Conservation (phyloP, 2,888 invertebrate species). For the Cataglyphis albicans region DNA sequence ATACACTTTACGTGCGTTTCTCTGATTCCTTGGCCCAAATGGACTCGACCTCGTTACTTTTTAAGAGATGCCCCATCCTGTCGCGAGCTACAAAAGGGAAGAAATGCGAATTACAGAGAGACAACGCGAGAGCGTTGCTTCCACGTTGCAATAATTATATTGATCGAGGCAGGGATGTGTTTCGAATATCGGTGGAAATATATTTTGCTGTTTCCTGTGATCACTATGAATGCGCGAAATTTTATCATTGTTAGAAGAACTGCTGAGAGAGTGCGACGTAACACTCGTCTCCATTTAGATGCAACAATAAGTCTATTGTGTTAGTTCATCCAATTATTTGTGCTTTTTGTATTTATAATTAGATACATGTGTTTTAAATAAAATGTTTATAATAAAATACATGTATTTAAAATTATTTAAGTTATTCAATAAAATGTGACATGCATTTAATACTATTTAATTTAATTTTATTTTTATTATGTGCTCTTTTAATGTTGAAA, state of each 20-base stretch:
- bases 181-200: constrained; percentile 3
- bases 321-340: constrained; percentile 10
- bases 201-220: constrained; percentile 53
- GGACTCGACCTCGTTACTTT: constrained; percentile 68
- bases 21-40: constrained; percentile 49
- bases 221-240: constrained; percentile 58
- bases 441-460: neutral
- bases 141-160: constrained; percentile 61
- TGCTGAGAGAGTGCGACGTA: constrained; percentile 35
- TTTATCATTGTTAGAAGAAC: constrained; percentile 60
- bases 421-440: neutral
- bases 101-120: neutral
- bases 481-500: too few species aligned
- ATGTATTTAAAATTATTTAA: neutral
- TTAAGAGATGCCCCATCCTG: constrained; percentile 49
- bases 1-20: constrained; percentile 41
- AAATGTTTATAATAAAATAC: neutral
- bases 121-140: constrained; percentile 51
- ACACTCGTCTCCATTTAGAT: constrained; percentile 34
- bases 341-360: neutral
- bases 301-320: constrained; percentile 24
- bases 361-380: neutral
- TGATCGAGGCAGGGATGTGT: constrained; percentile 39
- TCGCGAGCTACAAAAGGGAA: neutral
- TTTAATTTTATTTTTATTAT: too few species aligned